Base-by-base conservation (phyloP, 2,113 vertebrate species). In the Morone saxatilis region DNA sequence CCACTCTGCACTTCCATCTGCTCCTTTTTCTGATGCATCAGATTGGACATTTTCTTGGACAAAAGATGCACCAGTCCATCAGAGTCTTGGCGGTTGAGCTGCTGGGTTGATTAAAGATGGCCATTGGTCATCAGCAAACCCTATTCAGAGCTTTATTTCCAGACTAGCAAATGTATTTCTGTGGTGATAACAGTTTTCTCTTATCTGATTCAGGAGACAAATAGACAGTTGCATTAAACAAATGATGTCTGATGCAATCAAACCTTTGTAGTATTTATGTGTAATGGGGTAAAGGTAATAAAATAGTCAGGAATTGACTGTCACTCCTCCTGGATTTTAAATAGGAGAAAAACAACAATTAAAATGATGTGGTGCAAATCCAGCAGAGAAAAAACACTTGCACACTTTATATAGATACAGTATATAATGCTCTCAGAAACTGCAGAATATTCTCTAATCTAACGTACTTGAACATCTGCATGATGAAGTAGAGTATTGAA, bases 1-100 rank as follows among this genome's bases (percentile, higher is more conserved):
- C 83, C 82, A 84, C 87, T 61, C 62, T 73, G 36, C 22, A 19
- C 41, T 50, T 88, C 86, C 92, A 94, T 91, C 90, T 94, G 93
- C 74, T 84, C 71, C 78, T 51, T 51, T 80, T 81, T 62, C 56
- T 61, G 50, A 89, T 70, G 69, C 69, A 74, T 87, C 73, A 53
- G 71, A 75, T 69, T 70, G 47, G 63, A 62, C 17, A 22, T 71
- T 56, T 86, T 77, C 43, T 74, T 54, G 65, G 71, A 89, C 85
- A 84, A 84, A 77, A 74, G 65, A 83, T 61, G 77, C 80, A 78
- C n/a, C 38, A 14, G 45, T 76, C 75, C 68, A 60, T 83, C 76
- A 80, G 60, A 89, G 78, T 75, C 76, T 57, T 31, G 75, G 57
- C 80, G 72, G 36, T 86, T 83, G 71, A 62, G 45, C 66, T 62